Percentiles rank a stretch among this genome's conserved stretches.
Conservation (phyloP, 2,113 vertebrate species). For the Scomber scombrus region DNA sequence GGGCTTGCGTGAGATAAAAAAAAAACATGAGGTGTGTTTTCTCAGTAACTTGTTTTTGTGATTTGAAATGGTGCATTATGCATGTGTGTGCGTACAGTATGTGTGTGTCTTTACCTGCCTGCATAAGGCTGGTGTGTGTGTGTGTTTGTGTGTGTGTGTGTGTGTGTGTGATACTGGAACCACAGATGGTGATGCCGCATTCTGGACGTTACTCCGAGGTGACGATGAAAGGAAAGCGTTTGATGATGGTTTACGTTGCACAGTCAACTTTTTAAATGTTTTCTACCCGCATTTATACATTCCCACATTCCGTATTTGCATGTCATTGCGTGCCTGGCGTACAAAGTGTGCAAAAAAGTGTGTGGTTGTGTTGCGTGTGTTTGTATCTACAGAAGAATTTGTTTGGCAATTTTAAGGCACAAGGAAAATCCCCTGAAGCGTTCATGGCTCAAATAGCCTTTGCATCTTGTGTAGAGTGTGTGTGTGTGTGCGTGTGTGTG, state of each 20-base stretch:
- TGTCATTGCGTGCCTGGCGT: not conserved
- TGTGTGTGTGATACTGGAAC: not conserved
- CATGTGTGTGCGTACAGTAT: not conserved
- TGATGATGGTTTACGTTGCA: too few relatives aligned
- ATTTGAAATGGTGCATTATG: slow-evolving; percentile 7
- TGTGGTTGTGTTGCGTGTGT: not conserved
- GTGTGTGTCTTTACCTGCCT: not conserved
- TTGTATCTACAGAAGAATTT: not conserved
- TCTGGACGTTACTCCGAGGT: too few relatives aligned
- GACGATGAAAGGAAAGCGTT: too few relatives aligned
- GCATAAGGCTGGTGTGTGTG: not conserved
- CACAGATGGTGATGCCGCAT: too few relatives aligned
- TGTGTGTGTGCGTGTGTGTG: not conserved
- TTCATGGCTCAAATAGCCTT: slow-evolving; percentile 21
- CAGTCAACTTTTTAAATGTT: not conserved
- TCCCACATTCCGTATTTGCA: not conserved
- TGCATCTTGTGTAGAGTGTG: not conserved
- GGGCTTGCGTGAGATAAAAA: slow-evolving; percentile 1
- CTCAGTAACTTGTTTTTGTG: slow-evolving; percentile 14
- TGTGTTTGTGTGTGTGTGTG: too few relatives aligned
- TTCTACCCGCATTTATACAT: not conserved
- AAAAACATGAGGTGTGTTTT: slow-evolving; percentile 22
- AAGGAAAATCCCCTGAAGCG: not conserved
- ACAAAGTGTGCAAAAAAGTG: not conserved
- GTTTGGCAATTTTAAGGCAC: slow-evolving; percentile 17